Percentiles rank a stretch among this genome's conserved stretches.
phyloP scores from a whole-genome alignment of 2,113 vertebrate species.

The Polypterus bichir region DNA sequence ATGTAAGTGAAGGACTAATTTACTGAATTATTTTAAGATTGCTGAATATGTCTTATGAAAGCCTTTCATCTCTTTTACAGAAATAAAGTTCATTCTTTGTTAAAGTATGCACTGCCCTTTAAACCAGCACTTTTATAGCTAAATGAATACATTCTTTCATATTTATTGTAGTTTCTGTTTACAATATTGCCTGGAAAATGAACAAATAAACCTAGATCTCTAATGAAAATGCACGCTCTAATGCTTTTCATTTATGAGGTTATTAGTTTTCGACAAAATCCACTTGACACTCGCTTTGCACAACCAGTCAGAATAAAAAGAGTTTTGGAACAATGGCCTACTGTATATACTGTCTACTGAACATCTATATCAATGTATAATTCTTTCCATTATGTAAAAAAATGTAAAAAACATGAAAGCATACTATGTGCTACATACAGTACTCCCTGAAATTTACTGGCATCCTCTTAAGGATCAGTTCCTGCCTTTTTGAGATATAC shows the following conservation, averaged over 20 bases:
- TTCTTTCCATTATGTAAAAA: no score
- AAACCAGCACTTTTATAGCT: slow-evolving; percentile 17
- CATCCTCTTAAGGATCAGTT: no score
- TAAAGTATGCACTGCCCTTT: slow-evolving; percentile 7
- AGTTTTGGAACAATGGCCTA: slow-evolving; percentile 3
- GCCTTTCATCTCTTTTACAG: neutral
- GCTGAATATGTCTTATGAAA: neutral
- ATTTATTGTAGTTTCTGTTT: slow-evolving; percentile 19
- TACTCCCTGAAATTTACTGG: no score
- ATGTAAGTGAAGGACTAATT: neutral
- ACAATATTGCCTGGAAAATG: slow-evolving; percentile 18
- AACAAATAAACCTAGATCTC: slow-evolving; percentile 18
- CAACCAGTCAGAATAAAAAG: slow-evolving; percentile 12
- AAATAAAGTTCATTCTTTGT: slow-evolving; percentile 2
- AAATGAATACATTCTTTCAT: slow-evolving; percentile 20
- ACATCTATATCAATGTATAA: neutral
- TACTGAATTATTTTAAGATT: neutral
- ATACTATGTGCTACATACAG: no score
- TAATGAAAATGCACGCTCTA: slow-evolving; percentile 21
- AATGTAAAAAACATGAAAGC: no score
- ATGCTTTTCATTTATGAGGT: slow-evolving; percentile 26
- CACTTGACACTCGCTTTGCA: slow-evolving; percentile 18
- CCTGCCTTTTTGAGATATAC: no score
- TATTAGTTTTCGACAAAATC: slow-evolving; percentile 25
- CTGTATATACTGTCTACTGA: slow-evolving; percentile 14